phyloP scores from a whole-genome alignment of 2,888 invertebrate species.

The Argynnis bischoffii region DNA sequence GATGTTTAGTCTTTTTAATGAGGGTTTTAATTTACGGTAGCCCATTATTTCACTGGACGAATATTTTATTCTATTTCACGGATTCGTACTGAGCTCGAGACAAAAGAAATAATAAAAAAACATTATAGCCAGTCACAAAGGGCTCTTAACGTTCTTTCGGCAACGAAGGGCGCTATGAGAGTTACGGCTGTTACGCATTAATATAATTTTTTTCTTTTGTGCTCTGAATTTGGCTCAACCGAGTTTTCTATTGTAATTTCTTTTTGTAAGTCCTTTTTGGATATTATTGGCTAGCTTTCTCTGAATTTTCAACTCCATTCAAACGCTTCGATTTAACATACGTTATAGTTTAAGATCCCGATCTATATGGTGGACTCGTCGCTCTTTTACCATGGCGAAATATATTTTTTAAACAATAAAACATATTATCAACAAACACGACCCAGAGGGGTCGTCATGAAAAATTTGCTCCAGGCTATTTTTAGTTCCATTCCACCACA shows the following conservation, averaged over 20 bases:
- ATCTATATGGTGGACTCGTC: too few relatives aligned
- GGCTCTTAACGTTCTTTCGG: constrained; percentile 63
- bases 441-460: too few relatives aligned
- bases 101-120: constrained; percentile 69
- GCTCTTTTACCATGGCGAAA: too few relatives aligned
- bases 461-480: too few relatives aligned
- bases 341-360: neutral
- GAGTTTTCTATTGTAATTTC: constrained; percentile 30
- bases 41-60: constrained; percentile 71
- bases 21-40: constrained; percentile 63
- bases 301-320: constrained; percentile 13
- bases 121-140: constrained; percentile 62
- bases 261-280: constrained; percentile 30
- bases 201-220: constrained; percentile 58
- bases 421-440: too few relatives aligned
- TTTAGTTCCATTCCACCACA: too few relatives aligned
- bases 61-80: constrained; percentile 66
- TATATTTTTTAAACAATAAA: too few relatives aligned
- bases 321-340: constrained; percentile 4
- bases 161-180: constrained; percentile 52
- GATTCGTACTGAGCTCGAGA: constrained; percentile 54
- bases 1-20: constrained; percentile 60
- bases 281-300: constrained; percentile 23
- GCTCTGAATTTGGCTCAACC: constrained; percentile 46
- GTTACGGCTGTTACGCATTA: constrained; percentile 59